phyloP scores from a whole-genome alignment of 2,888 invertebrate genomes.

The Nephrotoma flavescens region DNA sequence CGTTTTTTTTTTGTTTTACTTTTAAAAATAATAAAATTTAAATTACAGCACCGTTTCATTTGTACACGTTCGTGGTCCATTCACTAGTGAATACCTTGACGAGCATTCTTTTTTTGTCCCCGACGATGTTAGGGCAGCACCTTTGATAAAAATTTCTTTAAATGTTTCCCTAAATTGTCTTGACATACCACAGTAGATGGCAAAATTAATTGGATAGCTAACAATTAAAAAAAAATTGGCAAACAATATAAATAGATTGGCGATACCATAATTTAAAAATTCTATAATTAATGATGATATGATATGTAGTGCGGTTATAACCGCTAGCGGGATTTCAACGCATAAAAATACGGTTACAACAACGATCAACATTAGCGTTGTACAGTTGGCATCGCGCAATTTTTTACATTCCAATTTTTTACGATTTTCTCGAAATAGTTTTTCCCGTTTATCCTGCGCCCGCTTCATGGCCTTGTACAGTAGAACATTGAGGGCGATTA shows the following conservation, averaged over 20 bases:
- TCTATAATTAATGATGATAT: conserved; percentile 57
- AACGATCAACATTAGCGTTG: conserved; percentile 75
- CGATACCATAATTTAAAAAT: conserved; percentile 61
- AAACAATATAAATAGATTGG: conserved; percentile 61
- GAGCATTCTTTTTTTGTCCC: conserved; percentile 50
- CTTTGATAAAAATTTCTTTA: conserved; percentile 60
- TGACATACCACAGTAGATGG: conserved; percentile 93
- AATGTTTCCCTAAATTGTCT: conserved; percentile 88
- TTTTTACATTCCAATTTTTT: conserved; percentile 61
- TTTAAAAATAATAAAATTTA: background rate
- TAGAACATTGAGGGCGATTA: conserved; percentile 77
- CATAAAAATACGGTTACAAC: conserved; percentile 72
- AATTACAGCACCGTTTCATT: conserved; percentile 57
- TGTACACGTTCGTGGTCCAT: conserved; percentile 68
- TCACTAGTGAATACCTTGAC: conserved; percentile 65
- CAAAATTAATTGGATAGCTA: conserved; percentile 87
- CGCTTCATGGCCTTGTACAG: conserved; percentile 73
- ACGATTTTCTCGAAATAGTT: conserved; percentile 61
- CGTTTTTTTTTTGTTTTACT: background rate
- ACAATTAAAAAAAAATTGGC: conserved; percentile 86
- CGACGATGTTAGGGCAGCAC: conserved; percentile 28
- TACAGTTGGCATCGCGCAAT: conserved; percentile 60
- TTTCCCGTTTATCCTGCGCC: conserved; percentile 64
- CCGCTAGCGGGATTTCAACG: conserved; percentile 71
- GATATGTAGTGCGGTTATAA: conserved; percentile 70